Evolutionary conservation across 2,113 vertebrate species (phyloP).

Genomic region (Toxotes jaculatrix): DNA sequence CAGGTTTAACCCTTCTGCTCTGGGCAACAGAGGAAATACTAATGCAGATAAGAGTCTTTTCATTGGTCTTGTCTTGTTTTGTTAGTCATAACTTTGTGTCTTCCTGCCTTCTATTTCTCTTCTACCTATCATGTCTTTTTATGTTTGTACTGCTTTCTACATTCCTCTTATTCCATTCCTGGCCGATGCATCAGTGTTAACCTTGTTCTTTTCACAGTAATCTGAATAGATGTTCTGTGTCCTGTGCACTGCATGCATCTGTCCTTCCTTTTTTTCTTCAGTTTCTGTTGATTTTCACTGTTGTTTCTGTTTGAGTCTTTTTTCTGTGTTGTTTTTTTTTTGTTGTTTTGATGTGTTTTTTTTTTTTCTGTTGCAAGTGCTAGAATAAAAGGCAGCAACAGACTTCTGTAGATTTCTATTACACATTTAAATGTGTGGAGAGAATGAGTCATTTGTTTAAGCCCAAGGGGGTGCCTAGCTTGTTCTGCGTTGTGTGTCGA

Average conservation of each 20-base stretch:
- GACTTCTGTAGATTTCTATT: constrained; percentile 47
- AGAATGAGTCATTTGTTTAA: constrained; percentile 74
- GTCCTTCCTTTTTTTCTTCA: constrained; percentile 13
- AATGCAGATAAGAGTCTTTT: constrained; percentile 45
- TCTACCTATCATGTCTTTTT: constrained; percentile 6
- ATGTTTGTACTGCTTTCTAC: constrained; percentile 15
- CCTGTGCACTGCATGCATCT: constrained; percentile 15
- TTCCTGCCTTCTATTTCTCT: constrained; percentile 4
- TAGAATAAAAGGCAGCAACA: constrained; percentile 55
- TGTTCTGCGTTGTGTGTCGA: constrained; percentile 65
- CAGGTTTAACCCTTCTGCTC: constrained; percentile 81
- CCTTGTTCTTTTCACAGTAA: constrained; percentile 52
- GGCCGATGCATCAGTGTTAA: constrained; percentile 32
- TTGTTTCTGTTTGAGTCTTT: constrained; percentile 38
- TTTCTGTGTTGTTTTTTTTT: background rate
- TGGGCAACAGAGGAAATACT: constrained; percentile 65
- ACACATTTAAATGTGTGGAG: constrained; percentile 62
- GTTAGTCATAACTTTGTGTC: constrained; percentile 15
- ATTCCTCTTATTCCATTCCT: constrained; percentile 9
- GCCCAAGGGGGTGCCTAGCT: constrained; percentile 71
- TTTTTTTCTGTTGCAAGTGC: constrained; percentile 26
- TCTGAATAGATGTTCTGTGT: constrained; percentile 50
- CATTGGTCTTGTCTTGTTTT: constrained; percentile 29
- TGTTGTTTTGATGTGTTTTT: constrained; percentile 21
- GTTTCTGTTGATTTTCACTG: constrained; percentile 57